Percentiles rank a stretch among this genome's conserved stretches.
Conservation (phyloP, 2,888 invertebrate species). For the Sphecodes monilicornis region DNA sequence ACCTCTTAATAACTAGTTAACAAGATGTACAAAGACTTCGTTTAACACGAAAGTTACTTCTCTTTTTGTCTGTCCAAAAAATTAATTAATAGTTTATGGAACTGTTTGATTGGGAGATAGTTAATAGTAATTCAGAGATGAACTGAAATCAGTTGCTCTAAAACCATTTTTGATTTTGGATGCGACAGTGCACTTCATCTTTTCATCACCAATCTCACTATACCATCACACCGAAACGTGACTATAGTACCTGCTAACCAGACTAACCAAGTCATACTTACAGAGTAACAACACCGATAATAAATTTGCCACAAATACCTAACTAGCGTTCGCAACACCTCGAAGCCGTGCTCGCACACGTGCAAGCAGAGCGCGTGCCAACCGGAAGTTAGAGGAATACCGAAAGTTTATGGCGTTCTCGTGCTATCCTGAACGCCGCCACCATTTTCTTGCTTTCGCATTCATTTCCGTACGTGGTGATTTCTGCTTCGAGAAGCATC, state of each 20-base stretch:
- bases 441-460: slow-evolving; percentile 15
- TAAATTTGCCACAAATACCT: slow-evolving; percentile 38
- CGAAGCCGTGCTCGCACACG: slow-evolving; percentile 32
- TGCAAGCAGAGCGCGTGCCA: slow-evolving; percentile 2
- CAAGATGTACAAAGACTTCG: too few species aligned
- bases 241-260: slow-evolving; percentile 12
- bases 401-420: slow-evolving; percentile 45
- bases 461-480: slow-evolving; percentile 44
- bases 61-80: too few species aligned
- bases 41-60: too few species aligned
- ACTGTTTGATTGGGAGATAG: too few species aligned
- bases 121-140: too few species aligned
- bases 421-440: slow-evolving; percentile 13
- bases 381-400: slow-evolving; percentile 37
- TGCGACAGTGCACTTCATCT: background rate
- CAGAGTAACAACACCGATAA: background rate
- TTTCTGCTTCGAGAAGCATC: slow-evolving; percentile 9
- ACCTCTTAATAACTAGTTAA: too few species aligned
- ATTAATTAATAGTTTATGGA: too few species aligned
- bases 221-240: background rate
- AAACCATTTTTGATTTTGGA: background rate
- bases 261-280: background rate
- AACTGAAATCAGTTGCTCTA: too few species aligned
- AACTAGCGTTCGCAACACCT: slow-evolving; percentile 42
- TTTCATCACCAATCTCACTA: background rate